Evolutionary conservation across 2,888 invertebrate genomes (phyloP).

Genomic region (Yponomeuta cagnagella): DNA sequence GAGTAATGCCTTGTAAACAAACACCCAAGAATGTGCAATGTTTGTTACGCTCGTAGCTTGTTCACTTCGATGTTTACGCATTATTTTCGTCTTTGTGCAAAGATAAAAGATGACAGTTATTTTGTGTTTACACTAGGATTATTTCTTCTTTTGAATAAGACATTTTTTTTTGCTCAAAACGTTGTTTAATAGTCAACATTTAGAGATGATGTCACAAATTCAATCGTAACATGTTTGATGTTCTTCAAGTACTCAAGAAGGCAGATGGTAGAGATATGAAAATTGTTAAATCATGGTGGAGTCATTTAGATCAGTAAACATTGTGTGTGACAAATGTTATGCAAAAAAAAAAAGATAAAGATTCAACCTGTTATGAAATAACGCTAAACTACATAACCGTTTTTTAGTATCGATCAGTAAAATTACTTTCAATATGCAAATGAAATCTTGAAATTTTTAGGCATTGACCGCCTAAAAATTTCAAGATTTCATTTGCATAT

Average conservation of each 20-base stretch:
- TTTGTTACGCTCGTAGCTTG: neutral
- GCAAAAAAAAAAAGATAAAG: neutral
- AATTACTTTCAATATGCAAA: too few species aligned
- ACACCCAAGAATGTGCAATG: neutral
- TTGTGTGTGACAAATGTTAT: neutral
- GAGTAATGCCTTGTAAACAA: neutral
- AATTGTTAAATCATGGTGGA: neutral
- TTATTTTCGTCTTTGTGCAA: neutral
- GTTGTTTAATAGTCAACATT: neutral
- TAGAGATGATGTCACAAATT: neutral
- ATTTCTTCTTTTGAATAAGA: neutral
- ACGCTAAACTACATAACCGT: too few species aligned
- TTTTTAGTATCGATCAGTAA: too few species aligned
- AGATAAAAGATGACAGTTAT: neutral
- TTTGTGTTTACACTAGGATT: neutral
- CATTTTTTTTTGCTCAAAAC: neutral
- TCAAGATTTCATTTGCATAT: too few species aligned
- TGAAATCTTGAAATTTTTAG: too few species aligned
- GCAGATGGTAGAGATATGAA: neutral
- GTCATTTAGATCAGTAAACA: neutral
- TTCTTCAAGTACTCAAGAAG: neutral
- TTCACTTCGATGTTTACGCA: neutral
- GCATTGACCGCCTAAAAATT: too few species aligned
- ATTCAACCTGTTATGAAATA: neutral
- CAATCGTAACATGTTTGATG: neutral